Base-by-base conservation (phyloP, 1,140 invertebrate species). In the Belonocnema kinseyi region DNA sequence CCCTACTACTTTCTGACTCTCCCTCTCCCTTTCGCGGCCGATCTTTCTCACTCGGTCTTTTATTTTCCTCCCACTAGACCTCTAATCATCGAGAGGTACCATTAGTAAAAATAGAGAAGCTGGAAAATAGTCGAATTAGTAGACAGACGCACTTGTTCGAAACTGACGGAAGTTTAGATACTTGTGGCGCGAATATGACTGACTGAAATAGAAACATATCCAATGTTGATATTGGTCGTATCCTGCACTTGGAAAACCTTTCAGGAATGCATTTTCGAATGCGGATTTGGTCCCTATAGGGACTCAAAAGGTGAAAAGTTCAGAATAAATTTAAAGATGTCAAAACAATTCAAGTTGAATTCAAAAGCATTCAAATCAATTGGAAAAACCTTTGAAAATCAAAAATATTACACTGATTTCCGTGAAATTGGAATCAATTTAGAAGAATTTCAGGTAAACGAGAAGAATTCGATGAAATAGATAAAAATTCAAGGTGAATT, bases 41-140 rank as follows among this genome's bases (percentile, higher is more conserved):
- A 73, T 76, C 74, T 81, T 76, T 76, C 78, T 78, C 61, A 74
- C 61, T 54, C 72, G 85, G 82, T 80, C 85, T 85, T 76, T 83
- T 77, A 76, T 80, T 80, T 79, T 77, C 83, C 83, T 85, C 81
- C 82, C 83, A 75, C 77, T 75, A 70, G 77, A 77, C 81, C 81
- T 86, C 82, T 79, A 84, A 85, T 85, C 85, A 77, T 83, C 84
- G 85, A 86, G 85, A 84, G 83, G 80, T 81, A 88, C 78, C 85
- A 90, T 86, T 77, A 86, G 82, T 88, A 90, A 88, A 89, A 90
- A 90, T 90, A 90, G 88, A 88, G 83, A 83, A 85, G 83, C 85
- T 82, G 78, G 79, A 80, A 86, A 89, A 86, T 85, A 83, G 83
- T 72, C 75, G 77, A 71, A 76, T 81, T 78, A 82, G 82, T 66